Conservation (phyloP, 2,113 vertebrate genomes). For the Ptyas mucosa region DNA sequence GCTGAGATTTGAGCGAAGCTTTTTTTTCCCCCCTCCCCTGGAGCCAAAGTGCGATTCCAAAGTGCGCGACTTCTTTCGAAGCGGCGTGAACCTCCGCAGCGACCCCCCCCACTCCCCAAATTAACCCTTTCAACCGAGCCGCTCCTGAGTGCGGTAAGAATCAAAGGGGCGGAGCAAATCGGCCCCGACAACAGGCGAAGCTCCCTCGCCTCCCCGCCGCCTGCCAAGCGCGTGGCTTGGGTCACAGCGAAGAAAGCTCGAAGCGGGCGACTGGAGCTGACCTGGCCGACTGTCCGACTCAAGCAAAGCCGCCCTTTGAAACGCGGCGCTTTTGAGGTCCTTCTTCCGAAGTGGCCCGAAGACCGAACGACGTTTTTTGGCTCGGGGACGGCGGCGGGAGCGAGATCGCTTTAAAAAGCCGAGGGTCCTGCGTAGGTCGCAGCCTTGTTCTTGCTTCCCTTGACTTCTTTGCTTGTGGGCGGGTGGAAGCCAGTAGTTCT, state of each 20-base stretch:
- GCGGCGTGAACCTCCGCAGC: neutral
- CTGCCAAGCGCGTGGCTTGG: neutral
- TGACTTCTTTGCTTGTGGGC: neutral
- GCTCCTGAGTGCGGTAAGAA: neutral
- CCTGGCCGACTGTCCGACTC: neutral
- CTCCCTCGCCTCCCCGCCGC: neutral
- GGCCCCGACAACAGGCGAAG: neutral
- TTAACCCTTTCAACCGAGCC: neutral
- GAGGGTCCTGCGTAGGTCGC: neutral
- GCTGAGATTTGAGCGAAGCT: neutral
- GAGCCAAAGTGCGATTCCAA: neutral
- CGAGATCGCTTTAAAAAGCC: neutral
- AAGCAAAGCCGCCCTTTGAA: neutral
- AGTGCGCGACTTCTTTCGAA: neutral
- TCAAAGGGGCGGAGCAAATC: neutral
- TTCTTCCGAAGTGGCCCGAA: neutral
- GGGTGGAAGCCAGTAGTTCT: neutral
- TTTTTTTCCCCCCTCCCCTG: too few species aligned
- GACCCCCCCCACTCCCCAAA: neutral
- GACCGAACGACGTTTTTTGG: neutral
- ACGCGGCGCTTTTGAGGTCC: neutral
- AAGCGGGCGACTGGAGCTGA: neutral
- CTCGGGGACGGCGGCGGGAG: neutral
- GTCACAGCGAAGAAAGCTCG: neutral
- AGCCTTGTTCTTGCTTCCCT: too few species aligned